phyloP scores from a whole-genome alignment of 2,888 invertebrate genomes.

The Sarcophaga rosellei region DNA sequence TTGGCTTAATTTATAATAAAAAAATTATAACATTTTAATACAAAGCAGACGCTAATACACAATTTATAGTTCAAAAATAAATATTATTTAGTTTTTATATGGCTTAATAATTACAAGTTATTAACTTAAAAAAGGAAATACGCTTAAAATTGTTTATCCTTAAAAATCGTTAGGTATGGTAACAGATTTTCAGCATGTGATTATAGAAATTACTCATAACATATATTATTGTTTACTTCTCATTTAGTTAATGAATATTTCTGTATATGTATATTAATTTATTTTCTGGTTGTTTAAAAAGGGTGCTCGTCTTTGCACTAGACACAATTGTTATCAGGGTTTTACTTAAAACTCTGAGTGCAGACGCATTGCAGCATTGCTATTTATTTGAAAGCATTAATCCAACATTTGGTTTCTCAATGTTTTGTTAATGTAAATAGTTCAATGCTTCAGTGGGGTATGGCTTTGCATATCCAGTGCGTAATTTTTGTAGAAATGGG shows the following conservation, averaged over 20 bases:
- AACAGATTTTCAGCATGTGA: background rate
- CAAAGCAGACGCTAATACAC: too few relatives aligned
- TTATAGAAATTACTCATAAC: background rate
- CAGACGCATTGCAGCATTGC: constrained; percentile 76
- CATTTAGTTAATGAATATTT: constrained; percentile 14
- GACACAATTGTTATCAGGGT: constrained; percentile 33
- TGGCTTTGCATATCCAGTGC: constrained; percentile 81
- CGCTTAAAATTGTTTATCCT: too few relatives aligned
- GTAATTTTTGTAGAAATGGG: constrained; percentile 76
- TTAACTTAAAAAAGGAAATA: too few relatives aligned
- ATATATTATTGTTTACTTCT: constrained; percentile 30
- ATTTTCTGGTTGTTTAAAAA: constrained; percentile 69
- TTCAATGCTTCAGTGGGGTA: constrained; percentile 78
- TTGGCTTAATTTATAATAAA: too few relatives aligned
- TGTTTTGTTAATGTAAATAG: constrained; percentile 66
- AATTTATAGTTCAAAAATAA: too few relatives aligned
- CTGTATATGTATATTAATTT: constrained; percentile 2
- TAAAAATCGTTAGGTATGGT: background rate
- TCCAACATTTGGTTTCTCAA: constrained; percentile 60
- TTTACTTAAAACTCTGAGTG: constrained; percentile 62
- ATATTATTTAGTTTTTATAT: too few relatives aligned
- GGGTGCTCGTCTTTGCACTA: constrained; percentile 76
- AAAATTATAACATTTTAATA: too few relatives aligned
- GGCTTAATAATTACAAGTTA: too few relatives aligned
- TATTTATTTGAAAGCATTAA: constrained; percentile 68